A percentile compares a stretch with the other conserved stretches of the same genome.
Evolutionary conservation across 2,113 vertebrate species (phyloP).

Genomic region (Pseudolaguvia tuberculata): DNA sequence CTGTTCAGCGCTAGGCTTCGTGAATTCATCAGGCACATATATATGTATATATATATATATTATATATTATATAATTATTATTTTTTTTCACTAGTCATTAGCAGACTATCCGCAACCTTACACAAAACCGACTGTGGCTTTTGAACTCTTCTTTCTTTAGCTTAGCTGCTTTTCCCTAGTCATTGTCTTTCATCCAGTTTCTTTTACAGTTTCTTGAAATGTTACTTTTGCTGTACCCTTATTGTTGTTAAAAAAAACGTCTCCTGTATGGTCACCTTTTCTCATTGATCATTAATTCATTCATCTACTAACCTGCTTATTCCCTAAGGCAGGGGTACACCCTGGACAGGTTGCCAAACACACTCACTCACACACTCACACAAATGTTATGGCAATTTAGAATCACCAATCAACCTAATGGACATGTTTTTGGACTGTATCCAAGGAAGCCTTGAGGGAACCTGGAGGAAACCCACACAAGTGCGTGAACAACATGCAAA

Average conservation of each 20-base stretch:
- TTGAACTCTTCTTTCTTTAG: slow-evolving; percentile 40
- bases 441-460: too few species aligned
- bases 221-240: slow-evolving; percentile 52
- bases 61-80: background rate
- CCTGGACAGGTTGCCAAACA: too few species aligned
- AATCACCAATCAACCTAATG: too few species aligned
- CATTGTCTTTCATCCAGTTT: slow-evolving; percentile 50
- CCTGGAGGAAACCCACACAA: too few species aligned
- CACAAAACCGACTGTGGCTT: slow-evolving; percentile 49
- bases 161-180: slow-evolving; percentile 22
- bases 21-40: slow-evolving; percentile 51
- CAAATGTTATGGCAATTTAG: too few species aligned
- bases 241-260: slow-evolving; percentile 48
- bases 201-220: slow-evolving; percentile 55
- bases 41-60: too few species aligned
- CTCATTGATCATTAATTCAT: too few species aligned
- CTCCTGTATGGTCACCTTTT: slow-evolving; percentile 24
- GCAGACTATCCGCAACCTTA: slow-evolving; percentile 59
- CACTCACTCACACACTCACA: too few species aligned
- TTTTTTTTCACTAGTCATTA: slow-evolving; percentile 63
- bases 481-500: too few species aligned
- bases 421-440: too few species aligned
- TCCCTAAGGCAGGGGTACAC: too few species aligned
- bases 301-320: too few species aligned
- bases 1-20: slow-evolving; percentile 52